Percentiles rank a stretch among this genome's conserved stretches.
Conservation (phyloP, 1,140 invertebrate species). For the Charaxes varanes region DNA sequence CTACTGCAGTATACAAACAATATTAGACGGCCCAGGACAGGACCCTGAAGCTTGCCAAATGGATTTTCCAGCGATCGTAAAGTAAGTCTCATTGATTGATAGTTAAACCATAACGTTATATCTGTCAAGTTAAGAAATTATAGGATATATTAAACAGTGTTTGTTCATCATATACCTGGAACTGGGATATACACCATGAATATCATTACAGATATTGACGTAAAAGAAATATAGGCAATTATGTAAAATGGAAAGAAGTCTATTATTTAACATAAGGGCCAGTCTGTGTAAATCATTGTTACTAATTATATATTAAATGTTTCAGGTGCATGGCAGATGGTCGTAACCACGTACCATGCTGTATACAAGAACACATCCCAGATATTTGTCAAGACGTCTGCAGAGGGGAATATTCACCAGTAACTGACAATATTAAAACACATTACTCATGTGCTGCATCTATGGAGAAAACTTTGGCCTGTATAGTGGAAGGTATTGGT, state of each 20-base stretch:
- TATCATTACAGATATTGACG: background rate
- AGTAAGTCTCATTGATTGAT: constrained; percentile 48
- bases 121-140: too few species aligned
- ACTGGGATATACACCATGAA: too few species aligned
- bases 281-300: too few species aligned
- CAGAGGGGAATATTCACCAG: constrained; percentile 86
- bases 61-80: constrained; percentile 85
- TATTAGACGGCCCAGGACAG: constrained; percentile 84
- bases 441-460: constrained; percentile 88
- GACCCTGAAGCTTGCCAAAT: constrained; percentile 86
- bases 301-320: background rate
- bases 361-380: constrained; percentile 84
- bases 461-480: constrained; percentile 86
- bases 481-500: constrained; percentile 87
- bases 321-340: constrained; percentile 82
- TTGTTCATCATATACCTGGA: too few species aligned
- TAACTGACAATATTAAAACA: constrained; percentile 88
- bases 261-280: too few species aligned
- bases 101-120: too few species aligned
- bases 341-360: constrained; percentile 88
- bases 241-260: too few species aligned
- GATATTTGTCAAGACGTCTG: constrained; percentile 90
- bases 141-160: too few species aligned
- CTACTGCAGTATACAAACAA: constrained; percentile 88
- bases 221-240: too few species aligned